phyloP scores from a whole-genome alignment of 2,888 invertebrate genomes.

The Agrotis ipsilon region DNA sequence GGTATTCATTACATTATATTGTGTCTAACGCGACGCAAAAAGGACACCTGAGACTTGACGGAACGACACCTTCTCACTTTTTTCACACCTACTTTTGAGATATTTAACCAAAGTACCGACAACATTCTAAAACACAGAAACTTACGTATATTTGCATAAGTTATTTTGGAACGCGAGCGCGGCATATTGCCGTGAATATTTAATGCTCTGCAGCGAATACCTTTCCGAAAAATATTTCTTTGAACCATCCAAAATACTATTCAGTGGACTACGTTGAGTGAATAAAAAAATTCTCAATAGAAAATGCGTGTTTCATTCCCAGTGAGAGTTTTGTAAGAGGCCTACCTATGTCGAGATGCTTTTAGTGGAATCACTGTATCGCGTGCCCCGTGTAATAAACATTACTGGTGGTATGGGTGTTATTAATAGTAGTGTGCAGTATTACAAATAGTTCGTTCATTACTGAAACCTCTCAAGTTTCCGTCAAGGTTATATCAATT shows the following conservation, averaged over 20 bases:
- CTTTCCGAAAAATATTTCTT: constrained; percentile 80
- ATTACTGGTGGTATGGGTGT: constrained; percentile 72
- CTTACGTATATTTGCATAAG: constrained; percentile 80
- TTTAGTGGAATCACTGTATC: constrained; percentile 87
- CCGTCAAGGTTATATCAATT: constrained; percentile 47
- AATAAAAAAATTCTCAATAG: constrained; percentile 79
- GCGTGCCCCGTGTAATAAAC: constrained; percentile 82
- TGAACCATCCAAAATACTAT: constrained; percentile 79
- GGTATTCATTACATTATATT: constrained; percentile 77
- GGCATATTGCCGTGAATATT: constrained; percentile 82
- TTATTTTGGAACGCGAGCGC: constrained; percentile 78
- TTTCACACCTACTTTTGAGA: constrained; percentile 61
- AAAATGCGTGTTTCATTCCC: constrained; percentile 75
- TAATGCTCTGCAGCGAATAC: constrained; percentile 72
- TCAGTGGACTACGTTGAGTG: constrained; percentile 76
- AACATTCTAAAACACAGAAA: constrained; percentile 73
- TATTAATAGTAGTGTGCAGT: constrained; percentile 77
- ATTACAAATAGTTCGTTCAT: constrained; percentile 76
- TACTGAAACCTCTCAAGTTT: constrained; percentile 69
- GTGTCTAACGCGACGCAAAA: constrained; percentile 70
- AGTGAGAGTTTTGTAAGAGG: constrained; percentile 71
- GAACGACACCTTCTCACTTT: constrained; percentile 67
- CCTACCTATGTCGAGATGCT: constrained; percentile 78
- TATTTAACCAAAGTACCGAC: constrained; percentile 61
- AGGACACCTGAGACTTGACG: constrained; percentile 76